Evolutionary conservation across 64 coral and sea anemone species (phyloP).

Genomic region (Porites australiensis): DNA sequence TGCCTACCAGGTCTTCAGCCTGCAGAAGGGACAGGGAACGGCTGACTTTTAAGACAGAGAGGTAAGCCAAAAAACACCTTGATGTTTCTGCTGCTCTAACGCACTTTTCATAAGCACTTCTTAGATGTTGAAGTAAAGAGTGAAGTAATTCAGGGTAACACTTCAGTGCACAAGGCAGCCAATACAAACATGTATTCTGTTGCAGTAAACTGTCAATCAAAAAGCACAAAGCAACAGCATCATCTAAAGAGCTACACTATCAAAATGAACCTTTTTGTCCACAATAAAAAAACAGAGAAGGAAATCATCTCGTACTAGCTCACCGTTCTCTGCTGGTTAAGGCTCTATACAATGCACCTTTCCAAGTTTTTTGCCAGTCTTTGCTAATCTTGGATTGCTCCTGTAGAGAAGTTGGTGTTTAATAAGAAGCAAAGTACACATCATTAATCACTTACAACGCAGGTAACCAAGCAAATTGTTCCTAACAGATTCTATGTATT

Average conservation of each 20-base stretch:
- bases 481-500: no score
- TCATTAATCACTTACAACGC: no score
- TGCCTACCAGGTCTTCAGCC: neutral
- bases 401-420: neutral
- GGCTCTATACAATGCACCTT: neutral
- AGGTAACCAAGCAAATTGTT: no score
- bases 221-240: neutral
- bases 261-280: no score
- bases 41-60: neutral
- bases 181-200: constrained; percentile 55
- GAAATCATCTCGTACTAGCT: neutral
- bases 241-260: no score
- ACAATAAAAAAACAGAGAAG: no score
- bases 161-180: constrained; percentile 73
- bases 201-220: constrained; percentile 44
- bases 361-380: neutral
- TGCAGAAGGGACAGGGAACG: constrained; percentile 8
- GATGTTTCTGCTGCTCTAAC: neutral
- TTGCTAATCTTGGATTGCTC: neutral
- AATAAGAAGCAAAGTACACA: no score
- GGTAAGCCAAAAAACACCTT: neutral
- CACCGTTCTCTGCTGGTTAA: neutral
- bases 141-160: constrained; percentile 8
- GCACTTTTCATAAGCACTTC: neutral
- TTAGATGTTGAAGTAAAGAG: constrained; percentile 27